These are phyloP conservation scores for Chloropsis hardwickii DNA, from an alignment of 2,113 vertebrate genomes.

Conservation along the genomic window DNA sequence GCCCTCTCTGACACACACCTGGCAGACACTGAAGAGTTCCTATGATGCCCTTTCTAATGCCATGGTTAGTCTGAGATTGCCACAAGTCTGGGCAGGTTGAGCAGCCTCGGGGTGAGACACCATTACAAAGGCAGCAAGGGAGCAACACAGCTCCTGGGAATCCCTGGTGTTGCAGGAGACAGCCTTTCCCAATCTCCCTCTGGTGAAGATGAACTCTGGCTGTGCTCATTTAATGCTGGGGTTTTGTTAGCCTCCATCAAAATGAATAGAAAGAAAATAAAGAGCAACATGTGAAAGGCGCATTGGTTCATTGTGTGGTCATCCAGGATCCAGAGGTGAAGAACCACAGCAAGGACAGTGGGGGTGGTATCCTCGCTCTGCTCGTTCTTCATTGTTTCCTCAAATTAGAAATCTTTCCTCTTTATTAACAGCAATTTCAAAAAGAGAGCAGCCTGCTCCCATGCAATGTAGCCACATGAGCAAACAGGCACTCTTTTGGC, in stretches of 20 bases:
- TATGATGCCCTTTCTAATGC: background rate
- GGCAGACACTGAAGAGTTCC: background rate
- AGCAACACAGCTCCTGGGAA: background rate
- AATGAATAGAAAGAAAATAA: background rate
- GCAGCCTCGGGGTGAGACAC: background rate
- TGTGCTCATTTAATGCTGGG: background rate
- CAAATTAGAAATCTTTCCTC: background rate
- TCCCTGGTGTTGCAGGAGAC: background rate
- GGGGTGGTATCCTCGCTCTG: background rate
- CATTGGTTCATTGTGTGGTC: accelerated
- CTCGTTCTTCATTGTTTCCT: background rate
- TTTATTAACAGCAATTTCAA: background rate
- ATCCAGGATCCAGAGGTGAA: background rate
- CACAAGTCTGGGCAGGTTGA: background rate
- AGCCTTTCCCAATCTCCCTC: background rate
- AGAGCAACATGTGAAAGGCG: background rate
- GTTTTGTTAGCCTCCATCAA: background rate
- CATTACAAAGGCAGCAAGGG: background rate
- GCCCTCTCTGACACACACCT: background rate
- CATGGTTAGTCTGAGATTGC: background rate
- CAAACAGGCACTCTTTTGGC: background rate
- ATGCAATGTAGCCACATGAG: background rate
- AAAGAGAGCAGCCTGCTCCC: background rate
- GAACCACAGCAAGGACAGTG: background rate
- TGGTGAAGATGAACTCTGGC: background rate